Evolutionary conservation across 2,113 vertebrate species (phyloP), one percentile per base, ranked within the genome.

Genomic region (Tragelaphus imberbis): DNA sequence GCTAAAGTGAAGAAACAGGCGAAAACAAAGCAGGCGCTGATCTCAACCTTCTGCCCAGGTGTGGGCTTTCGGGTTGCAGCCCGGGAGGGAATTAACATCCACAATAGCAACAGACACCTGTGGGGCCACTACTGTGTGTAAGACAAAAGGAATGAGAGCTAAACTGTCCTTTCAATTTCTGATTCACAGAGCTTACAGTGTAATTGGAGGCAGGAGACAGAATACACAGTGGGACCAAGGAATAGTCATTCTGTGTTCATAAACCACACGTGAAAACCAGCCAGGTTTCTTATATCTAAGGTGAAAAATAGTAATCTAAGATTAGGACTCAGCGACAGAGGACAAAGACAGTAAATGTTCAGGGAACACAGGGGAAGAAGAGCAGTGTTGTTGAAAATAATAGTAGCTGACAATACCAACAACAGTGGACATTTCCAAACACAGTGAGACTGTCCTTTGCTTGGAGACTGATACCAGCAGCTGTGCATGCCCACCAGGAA

Each of bases 181-280:
- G n/a, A 87, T 30, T 95, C 89, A 81, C 88, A 93, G 63, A 44
- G 63, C 51, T 90, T 53, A 40, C n/a, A 33, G 59, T 25, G 12
- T 75, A 90, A 81, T 28, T n/a, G 36, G 91, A 95, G 49, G 90
- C 58, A 88, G 63, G 59, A 93, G 59, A 92, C 17, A 88, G 95
- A 87, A 87, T 17, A 65, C 36, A 40, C 3, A 5, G 88, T 14
- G 28, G 77, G 55, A 94, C 36, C 71, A 56, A 49, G 90, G 71
- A 92, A 81, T 61, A 88, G 91, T 94, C 55, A 95, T 92, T 95
- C 84, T 82, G 51, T 94, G 97, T 95, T 56, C 59, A 63, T 80
- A 61, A 68, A 56, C 75, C 71, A 68, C 56, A 63, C 2, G 12
- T 68, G 94, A 89, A 96, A 94, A 91, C 17, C 92, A 95, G 84